Percentiles rank a stretch among this genome's conserved stretches.
Conservation (phyloP, 37 sponge, comb jelly and placozoan genomes). For the Mnemiopsis leidyi region DNA sequence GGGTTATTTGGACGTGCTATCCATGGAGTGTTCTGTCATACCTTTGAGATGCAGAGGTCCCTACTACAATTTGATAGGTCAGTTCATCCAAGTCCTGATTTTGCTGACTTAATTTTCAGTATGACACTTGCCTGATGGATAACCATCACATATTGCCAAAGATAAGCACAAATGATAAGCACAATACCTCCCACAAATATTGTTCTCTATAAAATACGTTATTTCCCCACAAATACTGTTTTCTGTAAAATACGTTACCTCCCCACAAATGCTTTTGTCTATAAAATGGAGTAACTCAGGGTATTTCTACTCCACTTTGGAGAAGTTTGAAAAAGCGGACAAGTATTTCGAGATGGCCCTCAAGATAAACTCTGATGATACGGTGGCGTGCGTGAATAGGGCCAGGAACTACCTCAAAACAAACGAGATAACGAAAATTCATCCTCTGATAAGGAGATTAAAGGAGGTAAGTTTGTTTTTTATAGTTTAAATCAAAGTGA, state of each 20-base stretch:
- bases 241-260: no score
- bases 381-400: constrained; percentile 49
- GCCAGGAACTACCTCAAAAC: constrained; percentile 51
- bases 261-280: no score
- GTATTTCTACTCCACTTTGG: neutral
- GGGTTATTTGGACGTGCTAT: constrained; percentile 29
- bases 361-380: constrained; percentile 51
- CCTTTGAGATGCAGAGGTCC: constrained; percentile 1
- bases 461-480: constrained; percentile 53
- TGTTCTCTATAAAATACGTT: no score
- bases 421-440: neutral
- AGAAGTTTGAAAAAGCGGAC: constrained; percentile 19
- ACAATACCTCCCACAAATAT: no score
- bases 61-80: constrained; percentile 52
- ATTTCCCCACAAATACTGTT: no score
- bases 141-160: no score
- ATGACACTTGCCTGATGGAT: no score
- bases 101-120: no score
- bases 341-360: constrained; percentile 54
- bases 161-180: no score
- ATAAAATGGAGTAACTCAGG: no score
- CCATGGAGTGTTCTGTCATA: constrained; percentile 57
- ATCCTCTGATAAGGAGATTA: constrained; percentile 16
- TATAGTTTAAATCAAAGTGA: no score
- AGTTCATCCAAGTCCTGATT: no score